These are phyloP conservation scores for Cettia cetti DNA, from an alignment of 2,113 vertebrate genomes.

Conservation along the genomic window DNA sequence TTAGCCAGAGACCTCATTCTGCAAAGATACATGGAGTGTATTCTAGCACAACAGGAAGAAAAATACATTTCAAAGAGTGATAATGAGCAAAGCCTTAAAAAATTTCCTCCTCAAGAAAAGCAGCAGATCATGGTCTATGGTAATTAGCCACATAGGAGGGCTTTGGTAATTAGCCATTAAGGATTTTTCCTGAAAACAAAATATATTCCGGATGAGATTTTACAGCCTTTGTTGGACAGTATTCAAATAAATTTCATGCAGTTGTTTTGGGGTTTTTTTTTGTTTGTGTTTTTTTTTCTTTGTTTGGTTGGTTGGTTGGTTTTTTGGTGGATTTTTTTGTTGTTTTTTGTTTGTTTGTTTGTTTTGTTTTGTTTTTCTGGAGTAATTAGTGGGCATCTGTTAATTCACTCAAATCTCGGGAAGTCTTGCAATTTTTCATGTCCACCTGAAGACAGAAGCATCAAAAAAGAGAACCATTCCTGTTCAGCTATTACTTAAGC, in stretches of 20 bases:
- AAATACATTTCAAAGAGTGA: neutral
- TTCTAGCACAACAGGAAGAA: neutral
- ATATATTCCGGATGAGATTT: neutral
- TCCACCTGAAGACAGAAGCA: neutral
- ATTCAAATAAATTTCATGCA: neutral
- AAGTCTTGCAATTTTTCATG: neutral
- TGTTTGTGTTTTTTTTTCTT: neutral
- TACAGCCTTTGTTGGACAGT: neutral
- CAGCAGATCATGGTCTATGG: neutral
- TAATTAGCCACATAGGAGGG: neutral
- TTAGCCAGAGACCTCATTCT: conserved; percentile 8
- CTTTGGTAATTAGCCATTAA: neutral
- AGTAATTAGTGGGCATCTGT: neutral
- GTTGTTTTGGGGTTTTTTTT: neutral
- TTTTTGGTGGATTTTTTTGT: too few species aligned
- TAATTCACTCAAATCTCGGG: neutral
- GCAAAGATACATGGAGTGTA: neutral
- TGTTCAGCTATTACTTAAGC: neutral
- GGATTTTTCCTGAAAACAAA: neutral
- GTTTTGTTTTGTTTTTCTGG: too few species aligned
- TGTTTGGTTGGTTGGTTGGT: too few species aligned
- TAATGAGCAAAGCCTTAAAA: neutral
- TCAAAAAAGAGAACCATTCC: neutral
- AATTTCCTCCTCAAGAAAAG: neutral
- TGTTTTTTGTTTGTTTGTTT: neutral